Percentiles rank a stretch among this genome's conserved stretches.
phyloP scores from a whole-genome alignment of 2,797 vertebrate genomes.

The Poecilia picta region DNA sequence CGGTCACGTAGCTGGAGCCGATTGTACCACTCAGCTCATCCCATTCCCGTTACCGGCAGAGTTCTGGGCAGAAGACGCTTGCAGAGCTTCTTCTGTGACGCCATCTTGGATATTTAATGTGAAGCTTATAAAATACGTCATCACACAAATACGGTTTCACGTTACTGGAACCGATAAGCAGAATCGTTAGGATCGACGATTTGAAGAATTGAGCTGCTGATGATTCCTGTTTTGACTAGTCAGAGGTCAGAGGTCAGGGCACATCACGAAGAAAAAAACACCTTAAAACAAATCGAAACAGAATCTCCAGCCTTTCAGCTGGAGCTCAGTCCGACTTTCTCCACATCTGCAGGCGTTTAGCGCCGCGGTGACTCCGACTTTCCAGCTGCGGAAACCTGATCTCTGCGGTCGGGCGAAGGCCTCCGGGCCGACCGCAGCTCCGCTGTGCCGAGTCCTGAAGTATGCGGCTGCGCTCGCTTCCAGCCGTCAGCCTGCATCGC shows the following conservation, averaged over 20 bases:
- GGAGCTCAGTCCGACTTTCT: background rate
- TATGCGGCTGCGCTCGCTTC: conserved; percentile 42
- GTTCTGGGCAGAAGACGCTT: too few species aligned
- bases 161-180: too few species aligned
- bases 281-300: background rate
- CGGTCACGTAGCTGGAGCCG: too few species aligned
- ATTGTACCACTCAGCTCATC: too few species aligned
- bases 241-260: conserved; percentile 18
- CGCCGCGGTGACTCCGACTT: conserved; percentile 18
- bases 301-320: background rate
- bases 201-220: too few species aligned
- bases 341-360: conserved; percentile 13
- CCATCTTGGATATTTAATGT: too few species aligned
- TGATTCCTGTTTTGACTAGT: too few species aligned
- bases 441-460: conserved; percentile 30
- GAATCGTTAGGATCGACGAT: too few species aligned
- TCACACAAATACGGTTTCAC: too few species aligned
- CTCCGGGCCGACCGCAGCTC: conserved; percentile 52
- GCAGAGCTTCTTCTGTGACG: too few species aligned
- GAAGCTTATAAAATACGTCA: too few species aligned
- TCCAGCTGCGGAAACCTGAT: conserved; percentile 50
- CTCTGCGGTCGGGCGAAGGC: conserved; percentile 41
- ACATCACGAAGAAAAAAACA: background rate
- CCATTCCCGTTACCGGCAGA: too few species aligned
- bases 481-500: conserved; percentile 46